A percentile compares a stretch with the other conserved stretches of the same genome.
These are phyloP conservation scores for Pemphredon lugubris DNA, from an alignment of 2,888 invertebrate genomes.

Conservation along the genomic window DNA sequence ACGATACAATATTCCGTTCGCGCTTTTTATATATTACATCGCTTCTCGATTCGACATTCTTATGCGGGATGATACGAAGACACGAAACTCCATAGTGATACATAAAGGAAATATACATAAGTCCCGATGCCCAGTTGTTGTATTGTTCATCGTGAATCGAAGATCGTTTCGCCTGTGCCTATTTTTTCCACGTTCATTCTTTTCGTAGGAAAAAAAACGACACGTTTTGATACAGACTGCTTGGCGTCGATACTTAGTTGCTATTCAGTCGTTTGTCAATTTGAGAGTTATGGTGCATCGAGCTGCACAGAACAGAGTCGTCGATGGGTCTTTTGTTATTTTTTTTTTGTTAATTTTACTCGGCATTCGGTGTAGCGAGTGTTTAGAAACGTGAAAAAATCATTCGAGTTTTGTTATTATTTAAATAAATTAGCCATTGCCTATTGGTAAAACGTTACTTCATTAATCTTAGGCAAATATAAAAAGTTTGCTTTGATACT, in stretches of 20 bases:
- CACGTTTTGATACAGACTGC: constrained; percentile 65
- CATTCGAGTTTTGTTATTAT: constrained; percentile 67
- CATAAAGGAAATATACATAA: constrained; percentile 43
- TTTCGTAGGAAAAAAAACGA: not conserved
- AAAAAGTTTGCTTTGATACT: constrained; percentile 69
- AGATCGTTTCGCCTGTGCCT: not conserved
- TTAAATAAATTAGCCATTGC: constrained; percentile 76
- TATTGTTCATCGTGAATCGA: too few species aligned
- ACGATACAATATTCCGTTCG: too few species aligned
- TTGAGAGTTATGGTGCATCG: not conserved
- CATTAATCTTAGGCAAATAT: constrained; percentile 76
- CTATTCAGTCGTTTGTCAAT: constrained; percentile 70
- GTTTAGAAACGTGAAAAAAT: constrained; percentile 75
- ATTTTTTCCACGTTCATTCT: too few species aligned
- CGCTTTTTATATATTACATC: constrained; percentile 54
- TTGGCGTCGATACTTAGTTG: constrained; percentile 75
- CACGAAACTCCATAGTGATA: constrained; percentile 58
- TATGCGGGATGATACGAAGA: constrained; percentile 31
- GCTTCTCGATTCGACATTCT: not conserved
- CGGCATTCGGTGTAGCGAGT: constrained; percentile 55
- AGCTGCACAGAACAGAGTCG: not conserved
- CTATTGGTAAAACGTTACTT: constrained; percentile 66
- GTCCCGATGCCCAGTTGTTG: constrained; percentile 67
- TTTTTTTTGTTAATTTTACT: constrained; percentile 55
- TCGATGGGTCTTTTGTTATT: constrained; percentile 26